A percentile compares a stretch with the other conserved stretches of the same genome.
phyloP scores from a whole-genome alignment of 1,140 invertebrate species.

The Trigoniulus corallinus region DNA sequence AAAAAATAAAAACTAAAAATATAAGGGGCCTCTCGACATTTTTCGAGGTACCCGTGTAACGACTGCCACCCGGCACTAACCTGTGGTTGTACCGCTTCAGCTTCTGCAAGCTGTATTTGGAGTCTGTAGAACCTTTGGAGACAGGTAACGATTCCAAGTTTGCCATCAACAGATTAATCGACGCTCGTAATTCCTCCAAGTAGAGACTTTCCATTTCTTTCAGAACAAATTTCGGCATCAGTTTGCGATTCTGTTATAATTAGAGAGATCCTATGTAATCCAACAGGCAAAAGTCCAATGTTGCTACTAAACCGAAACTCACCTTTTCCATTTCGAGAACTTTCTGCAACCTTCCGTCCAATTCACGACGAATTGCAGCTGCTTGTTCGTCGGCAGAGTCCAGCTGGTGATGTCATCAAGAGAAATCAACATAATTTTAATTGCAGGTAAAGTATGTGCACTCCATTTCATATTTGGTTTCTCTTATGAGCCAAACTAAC shows the following conservation, averaged over 20 bases:
- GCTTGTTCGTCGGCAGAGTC: conserved; percentile 99
- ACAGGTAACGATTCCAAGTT: conserved; percentile 98
- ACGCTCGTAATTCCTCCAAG: conserved; percentile 93
- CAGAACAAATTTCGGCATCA: conserved; percentile 97
- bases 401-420: conserved; percentile 56
- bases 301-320: conserved; percentile 21
- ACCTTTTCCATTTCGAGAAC: conserved; percentile 95
- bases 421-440: too few species aligned
- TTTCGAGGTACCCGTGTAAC: too few species aligned
- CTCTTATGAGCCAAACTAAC: too few species aligned
- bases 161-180: conserved; percentile 94
- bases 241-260: conserved; percentile 69
- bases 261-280: too few species aligned
- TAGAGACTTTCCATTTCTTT: conserved; percentile 99
- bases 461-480: too few species aligned
- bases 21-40: too few species aligned
- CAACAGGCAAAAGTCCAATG: too few species aligned
- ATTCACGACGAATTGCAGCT: conserved; percentile 92
- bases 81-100: conserved; percentile 92
- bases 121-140: conserved; percentile 90
- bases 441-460: too few species aligned
- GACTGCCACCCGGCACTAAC: too few species aligned
- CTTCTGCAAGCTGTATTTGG: conserved; percentile 89
- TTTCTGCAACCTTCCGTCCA: conserved; percentile 91
- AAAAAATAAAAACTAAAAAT: conserved; percentile 6